Conservation (phyloP, 2,113 vertebrate species). For the Triplophysa dalaica region DNA sequence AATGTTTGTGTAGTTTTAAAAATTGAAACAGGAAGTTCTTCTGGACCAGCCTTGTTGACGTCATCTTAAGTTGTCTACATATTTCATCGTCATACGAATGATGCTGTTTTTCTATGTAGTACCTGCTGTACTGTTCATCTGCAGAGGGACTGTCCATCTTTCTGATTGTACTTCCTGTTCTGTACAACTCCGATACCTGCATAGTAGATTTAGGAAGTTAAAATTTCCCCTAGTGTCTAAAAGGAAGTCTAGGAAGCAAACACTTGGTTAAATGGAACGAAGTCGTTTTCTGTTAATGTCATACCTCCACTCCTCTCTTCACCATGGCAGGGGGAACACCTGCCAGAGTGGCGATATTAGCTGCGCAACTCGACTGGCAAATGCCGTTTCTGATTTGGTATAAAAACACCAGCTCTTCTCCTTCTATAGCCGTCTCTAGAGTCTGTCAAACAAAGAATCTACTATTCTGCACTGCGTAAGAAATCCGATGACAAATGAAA, state of each 20-base stretch:
- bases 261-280: background rate
- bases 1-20: no score
- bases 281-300: background rate
- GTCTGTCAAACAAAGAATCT: constrained; percentile 70
- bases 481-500: background rate
- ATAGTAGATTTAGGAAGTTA: background rate
- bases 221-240: background rate
- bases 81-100: no score
- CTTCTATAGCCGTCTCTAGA: constrained; percentile 90
- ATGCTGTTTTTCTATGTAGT: background rate
- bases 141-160: constrained; percentile 61
- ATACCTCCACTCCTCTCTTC: constrained; percentile 86
- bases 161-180: constrained; percentile 80
- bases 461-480: background rate
- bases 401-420: constrained; percentile 90
- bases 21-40: no score
- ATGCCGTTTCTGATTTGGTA: constrained; percentile 89
- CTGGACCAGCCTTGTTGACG: no score
- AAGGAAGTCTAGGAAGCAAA: background rate
- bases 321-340: constrained; percentile 83
- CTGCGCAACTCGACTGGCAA: constrained; percentile 86
- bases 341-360: constrained; percentile 87
- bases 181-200: constrained; percentile 83
- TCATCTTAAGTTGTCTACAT: no score
- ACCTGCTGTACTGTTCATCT: constrained; percentile 68